Conservation (phyloP, 1,140 invertebrate genomes). For the Zaprionus lachaisei region DNA sequence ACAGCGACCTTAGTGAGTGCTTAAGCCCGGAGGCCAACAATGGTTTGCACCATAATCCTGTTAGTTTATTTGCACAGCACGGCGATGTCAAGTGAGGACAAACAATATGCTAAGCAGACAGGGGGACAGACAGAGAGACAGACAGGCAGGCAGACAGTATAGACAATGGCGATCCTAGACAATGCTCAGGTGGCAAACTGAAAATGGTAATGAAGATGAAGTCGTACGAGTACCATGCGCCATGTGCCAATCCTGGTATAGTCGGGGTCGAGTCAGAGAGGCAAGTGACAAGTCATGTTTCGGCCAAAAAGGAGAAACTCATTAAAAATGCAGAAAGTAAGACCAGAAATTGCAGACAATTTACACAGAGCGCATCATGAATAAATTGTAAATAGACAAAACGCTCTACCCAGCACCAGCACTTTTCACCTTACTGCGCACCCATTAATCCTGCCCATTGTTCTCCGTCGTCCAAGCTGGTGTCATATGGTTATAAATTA, state of each 20-base stretch:
- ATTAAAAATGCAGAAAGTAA: slow-evolving; percentile 42
- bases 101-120: slow-evolving; percentile 40
- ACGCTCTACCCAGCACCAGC: not conserved
- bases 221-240: slow-evolving; percentile 28
- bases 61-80: slow-evolving; percentile 69
- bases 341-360: slow-evolving; percentile 36
- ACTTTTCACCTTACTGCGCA: not conserved
- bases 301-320: slow-evolving; percentile 28
- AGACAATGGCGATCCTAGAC: slow-evolving; percentile 57
- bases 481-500: slow-evolving; percentile 77
- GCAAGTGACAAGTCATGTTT: slow-evolving; percentile 32
- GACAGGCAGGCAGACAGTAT: slow-evolving; percentile 1
- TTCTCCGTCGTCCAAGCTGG: slow-evolving; percentile 41
- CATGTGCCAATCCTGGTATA: not conserved
- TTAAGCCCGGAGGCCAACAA: slow-evolving; percentile 48
- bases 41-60: slow-evolving; percentile 71
- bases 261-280: not conserved
- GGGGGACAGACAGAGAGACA: not conserved
- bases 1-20: slow-evolving; percentile 44
- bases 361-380: slow-evolving; percentile 33
- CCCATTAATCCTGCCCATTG: slow-evolving; percentile 77
- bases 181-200: slow-evolving; percentile 24
- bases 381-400: slow-evolving; percentile 45
- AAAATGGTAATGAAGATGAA: slow-evolving; percentile 43
- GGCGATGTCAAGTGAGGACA: slow-evolving; percentile 64